Conservation (phyloP, 2,797 vertebrate genomes). For the Enteromius unitaeniatus region DNA sequence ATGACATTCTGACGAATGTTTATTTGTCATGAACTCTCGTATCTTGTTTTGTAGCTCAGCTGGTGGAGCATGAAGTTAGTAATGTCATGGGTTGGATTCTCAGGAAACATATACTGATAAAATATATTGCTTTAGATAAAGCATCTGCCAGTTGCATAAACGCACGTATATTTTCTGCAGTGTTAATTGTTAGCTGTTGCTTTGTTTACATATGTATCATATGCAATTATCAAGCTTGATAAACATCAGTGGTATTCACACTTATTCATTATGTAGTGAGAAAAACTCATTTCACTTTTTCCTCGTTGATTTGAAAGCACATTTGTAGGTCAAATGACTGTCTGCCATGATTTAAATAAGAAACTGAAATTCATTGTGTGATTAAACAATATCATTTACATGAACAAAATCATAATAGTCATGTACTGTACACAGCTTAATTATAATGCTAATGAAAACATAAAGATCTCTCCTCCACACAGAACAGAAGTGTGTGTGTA, state of each 20-base stretch:
- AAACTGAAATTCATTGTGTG: not conserved
- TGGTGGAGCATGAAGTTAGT: slow-evolving; percentile 10
- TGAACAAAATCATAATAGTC: not conserved
- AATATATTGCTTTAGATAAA: not conserved
- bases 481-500: not conserved
- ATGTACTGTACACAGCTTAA: not conserved
- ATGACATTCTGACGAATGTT: slow-evolving; percentile 1
- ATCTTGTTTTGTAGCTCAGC: slow-evolving; percentile 9
- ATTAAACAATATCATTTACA: not conserved
- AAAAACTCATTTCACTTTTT: not conserved
- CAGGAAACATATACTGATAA: slow-evolving; percentile 19
- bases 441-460: slow-evolving; percentile 8
- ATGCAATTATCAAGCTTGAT: slow-evolving; percentile 1
- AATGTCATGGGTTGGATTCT: slow-evolving; percentile 16
- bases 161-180: not conserved
- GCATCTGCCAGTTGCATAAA: not conserved
- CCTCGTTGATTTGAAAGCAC: not conserved
- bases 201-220: slow-evolving; percentile 5
- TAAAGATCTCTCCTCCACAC: not conserved
- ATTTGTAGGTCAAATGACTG: not conserved
- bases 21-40: slow-evolving; percentile 14
- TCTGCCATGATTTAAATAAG: not conserved
- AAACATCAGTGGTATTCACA: not conserved
- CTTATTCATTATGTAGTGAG: slow-evolving; percentile 2
- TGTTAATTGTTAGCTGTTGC: not conserved